Evolutionary conservation across 2,888 invertebrate species (phyloP), one percentile per base, ranked within the genome.

Genomic region (Macaria notata): DNA sequence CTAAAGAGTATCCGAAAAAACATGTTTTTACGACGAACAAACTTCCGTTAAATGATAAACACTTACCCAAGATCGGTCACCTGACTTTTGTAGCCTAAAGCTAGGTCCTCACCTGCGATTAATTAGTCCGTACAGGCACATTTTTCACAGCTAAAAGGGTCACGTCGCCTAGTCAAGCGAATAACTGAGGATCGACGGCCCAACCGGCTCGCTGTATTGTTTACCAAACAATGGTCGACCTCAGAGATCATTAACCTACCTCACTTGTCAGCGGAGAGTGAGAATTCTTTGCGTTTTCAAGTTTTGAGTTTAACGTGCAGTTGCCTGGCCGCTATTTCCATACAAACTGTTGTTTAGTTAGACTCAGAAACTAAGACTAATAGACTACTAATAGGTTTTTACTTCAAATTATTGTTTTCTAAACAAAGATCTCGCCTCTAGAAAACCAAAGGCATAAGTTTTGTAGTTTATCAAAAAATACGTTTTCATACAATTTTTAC

Each of bases 231-330:
- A 91, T 90, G 79, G 89, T 30, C 83, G 84, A 87, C 89, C 90
- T 88, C 84, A 74, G 81, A 75, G 83, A 89, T 90, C 90, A 88
- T 90, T 91, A 90, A 89, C 90, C 89, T 76, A 85, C 85, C 84
- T 84, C 83, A 71, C 84, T 80, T 81, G 83, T 81, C 80, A 76
- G 54, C 59, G 73, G 75, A 70, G 72, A 51, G 66, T 68, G 75
- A 70, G 73, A 71, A 75, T 76, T 80, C 79, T 81, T 74, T 70
- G 72, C 59, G 70, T 68, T 79, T 78, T 73, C 71, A 77, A 61
- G 51, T 62, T 62, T 54, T 46, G 62, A 64, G 59, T 54, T 61
- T 36, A 19, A 19, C 19, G 19, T 19, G 19, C 19, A 19, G 1
- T 19, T 2, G 19, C 19, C 1, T 19, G 2, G 19, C 19, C 19